These are phyloP conservation scores for Apodemus speciosus DNA, from an alignment of 2,113 vertebrate species.

Conservation along the genomic window DNA sequence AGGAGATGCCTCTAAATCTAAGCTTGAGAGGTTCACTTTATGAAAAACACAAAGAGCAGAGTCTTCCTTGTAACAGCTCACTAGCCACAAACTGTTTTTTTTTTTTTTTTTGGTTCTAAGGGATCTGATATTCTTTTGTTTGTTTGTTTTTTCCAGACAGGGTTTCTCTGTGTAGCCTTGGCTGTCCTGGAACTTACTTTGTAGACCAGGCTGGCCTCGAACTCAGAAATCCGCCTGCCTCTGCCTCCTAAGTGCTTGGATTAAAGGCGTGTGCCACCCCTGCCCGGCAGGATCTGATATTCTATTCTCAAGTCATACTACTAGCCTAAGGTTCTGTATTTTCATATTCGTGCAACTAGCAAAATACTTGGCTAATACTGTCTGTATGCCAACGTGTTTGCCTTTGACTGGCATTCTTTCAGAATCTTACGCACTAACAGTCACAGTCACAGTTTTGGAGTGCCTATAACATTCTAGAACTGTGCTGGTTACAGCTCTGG, in stretches of 20 bases:
- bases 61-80: neutral
- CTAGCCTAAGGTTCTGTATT: neutral
- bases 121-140: neutral
- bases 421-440: neutral
- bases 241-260: no score
- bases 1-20: neutral
- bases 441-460: neutral
- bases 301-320: neutral
- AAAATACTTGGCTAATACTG: neutral
- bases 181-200: no score
- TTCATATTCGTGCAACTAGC: neutral
- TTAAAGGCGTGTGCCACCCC: no score
- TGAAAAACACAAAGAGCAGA: neutral
- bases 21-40: neutral
- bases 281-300: neutral
- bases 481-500: neutral
- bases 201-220: no score
- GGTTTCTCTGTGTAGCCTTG: no score
- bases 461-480: slow-evolving; percentile 15
- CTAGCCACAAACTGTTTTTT: neutral
- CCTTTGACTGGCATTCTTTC: neutral
- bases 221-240: no score
- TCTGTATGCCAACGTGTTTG: neutral
- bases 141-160: no score
- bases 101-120: neutral